Evolutionary conservation across 2,797 vertebrate genomes (phyloP).

Genomic region (Spea hammondii): DNA sequence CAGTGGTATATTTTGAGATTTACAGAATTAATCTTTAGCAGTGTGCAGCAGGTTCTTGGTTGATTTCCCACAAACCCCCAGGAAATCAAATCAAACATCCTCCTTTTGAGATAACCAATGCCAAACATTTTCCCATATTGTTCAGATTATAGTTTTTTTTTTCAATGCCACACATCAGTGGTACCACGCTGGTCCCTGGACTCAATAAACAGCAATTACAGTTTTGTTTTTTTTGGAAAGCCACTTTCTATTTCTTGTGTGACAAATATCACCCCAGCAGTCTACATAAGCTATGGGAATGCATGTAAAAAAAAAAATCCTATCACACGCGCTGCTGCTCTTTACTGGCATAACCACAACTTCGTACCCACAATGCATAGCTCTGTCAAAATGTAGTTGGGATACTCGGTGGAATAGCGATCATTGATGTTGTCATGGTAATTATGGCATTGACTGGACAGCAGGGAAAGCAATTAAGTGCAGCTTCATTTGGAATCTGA

Average conservation of each 20-base stretch:
- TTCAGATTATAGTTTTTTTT: conserved; percentile 1
- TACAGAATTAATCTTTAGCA: conserved; percentile 25
- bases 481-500: conserved; percentile 1
- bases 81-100: conserved; percentile 12
- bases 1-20: conserved; percentile 11
- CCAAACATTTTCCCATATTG: conserved; percentile 14
- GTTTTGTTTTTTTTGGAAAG: conserved; percentile 4
- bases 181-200: conserved; percentile 21
- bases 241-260: conserved; percentile 11
- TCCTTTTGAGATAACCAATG: conserved; percentile 14
- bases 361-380: conserved; percentile 8
- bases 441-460: conserved; percentile 16
- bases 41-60: conserved; percentile 19
- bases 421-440: conserved; percentile 23
- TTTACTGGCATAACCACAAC: conserved; percentile 1
- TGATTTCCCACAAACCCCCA: conserved; percentile 5
- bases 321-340: conserved; percentile 18
- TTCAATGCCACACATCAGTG: conserved; percentile 35
- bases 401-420: conserved; percentile 6
- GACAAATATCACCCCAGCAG: conserved; percentile 8
- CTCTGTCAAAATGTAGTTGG: conserved; percentile 1
- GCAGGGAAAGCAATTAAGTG: neutral
- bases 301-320: neutral
- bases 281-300: neutral
- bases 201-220: conserved; percentile 25